A percentile compares a stretch with the other conserved stretches of the same genome.
These are phyloP conservation scores for Ceratosolen solmsi DNA, from an alignment of 1,140 invertebrate species.

Conservation along the genomic window DNA sequence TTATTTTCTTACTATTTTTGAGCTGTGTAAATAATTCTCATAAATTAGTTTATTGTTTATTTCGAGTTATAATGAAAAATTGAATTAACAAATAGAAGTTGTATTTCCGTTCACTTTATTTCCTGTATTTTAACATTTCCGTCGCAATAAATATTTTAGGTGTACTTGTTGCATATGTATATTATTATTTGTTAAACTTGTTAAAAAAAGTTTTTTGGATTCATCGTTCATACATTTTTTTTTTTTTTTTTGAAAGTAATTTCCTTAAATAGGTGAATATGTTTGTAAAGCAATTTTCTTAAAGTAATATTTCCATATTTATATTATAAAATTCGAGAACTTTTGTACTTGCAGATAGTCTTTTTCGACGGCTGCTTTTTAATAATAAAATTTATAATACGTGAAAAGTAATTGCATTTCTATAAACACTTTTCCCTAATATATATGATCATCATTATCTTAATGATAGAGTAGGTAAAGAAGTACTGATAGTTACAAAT, in stretches of 20 bases:
- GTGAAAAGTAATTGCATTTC: not conserved
- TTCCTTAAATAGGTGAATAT: not conserved
- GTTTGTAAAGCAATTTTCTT: not conserved
- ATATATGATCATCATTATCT: not conserved
- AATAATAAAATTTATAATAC: not conserved
- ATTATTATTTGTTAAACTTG: not conserved
- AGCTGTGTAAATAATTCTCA: too few species aligned
- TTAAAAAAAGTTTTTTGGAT: not conserved
- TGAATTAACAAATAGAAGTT: not conserved
- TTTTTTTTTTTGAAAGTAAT: not conserved
- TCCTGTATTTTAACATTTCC: not conserved
- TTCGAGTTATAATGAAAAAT: not conserved
- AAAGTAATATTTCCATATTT: not conserved
- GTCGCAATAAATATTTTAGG: not conserved
- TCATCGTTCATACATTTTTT: not conserved
- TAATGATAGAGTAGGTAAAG: not conserved
- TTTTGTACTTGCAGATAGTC: too few species aligned
- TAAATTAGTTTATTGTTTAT: too few species aligned
- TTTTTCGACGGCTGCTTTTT: too few species aligned
- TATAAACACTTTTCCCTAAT: not conserved
- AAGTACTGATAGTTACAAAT: constrained; percentile 82
- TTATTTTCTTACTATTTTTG: too few species aligned
- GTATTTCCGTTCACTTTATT: not conserved
- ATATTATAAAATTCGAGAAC: too few species aligned
- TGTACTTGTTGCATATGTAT: not conserved